Conservation (phyloP, 2,797 vertebrate species). For the Bufotes viridis region DNA sequence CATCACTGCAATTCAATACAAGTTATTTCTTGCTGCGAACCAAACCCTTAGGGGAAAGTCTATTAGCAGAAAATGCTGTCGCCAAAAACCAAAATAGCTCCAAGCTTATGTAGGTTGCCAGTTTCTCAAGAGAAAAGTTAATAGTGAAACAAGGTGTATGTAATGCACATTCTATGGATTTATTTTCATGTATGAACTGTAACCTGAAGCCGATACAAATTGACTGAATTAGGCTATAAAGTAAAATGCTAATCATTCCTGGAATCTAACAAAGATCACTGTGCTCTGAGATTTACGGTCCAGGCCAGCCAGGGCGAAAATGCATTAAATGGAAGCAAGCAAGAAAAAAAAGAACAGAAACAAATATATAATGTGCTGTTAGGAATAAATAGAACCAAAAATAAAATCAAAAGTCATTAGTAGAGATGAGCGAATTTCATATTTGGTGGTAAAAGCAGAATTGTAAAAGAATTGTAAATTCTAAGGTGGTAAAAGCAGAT, state of each 20-base stretch:
- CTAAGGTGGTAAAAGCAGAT: too few species aligned
- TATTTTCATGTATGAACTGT: conserved; percentile 17
- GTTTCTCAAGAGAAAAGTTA: conserved; percentile 30
- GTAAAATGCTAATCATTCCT: background rate
- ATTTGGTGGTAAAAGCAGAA: too few species aligned
- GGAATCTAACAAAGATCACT: background rate
- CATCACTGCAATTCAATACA: conserved; percentile 36
- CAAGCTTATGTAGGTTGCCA: conserved; percentile 22
- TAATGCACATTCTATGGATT: background rate
- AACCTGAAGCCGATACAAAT: conserved; percentile 5
- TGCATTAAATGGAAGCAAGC: background rate
- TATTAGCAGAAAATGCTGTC: conserved; percentile 23
- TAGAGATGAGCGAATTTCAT: too few species aligned
- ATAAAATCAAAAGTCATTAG: too few species aligned
- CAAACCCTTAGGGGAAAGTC: conserved; percentile 31
- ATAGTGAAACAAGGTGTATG: conserved; percentile 25
- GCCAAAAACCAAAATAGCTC: conserved; percentile 46
- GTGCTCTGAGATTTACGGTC: background rate
- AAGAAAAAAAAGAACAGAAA: background rate
- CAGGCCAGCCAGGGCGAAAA: too few species aligned
- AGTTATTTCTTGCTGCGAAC: conserved; percentile 39
- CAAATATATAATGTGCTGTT: background rate
- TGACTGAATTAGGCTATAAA: background rate
- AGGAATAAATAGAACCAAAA: too few species aligned
- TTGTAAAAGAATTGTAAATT: too few species aligned